Conservation (phyloP, 2,113 vertebrate genomes). For the Lagopus leucura region DNA sequence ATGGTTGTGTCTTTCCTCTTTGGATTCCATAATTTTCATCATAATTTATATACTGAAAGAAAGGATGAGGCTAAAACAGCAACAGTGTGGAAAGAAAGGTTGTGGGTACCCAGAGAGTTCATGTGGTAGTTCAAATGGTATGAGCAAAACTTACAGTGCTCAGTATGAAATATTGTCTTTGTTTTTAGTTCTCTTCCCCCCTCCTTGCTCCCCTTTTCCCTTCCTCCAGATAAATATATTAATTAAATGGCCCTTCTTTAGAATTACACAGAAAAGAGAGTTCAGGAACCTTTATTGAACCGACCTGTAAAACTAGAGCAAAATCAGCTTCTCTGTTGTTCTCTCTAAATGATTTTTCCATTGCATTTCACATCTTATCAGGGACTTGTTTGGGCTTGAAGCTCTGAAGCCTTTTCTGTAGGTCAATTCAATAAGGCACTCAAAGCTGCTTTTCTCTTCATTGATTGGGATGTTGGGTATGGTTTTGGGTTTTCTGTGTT, state of each 20-base stretch:
- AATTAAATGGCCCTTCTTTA: constrained; percentile 66
- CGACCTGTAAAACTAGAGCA: constrained; percentile 61
- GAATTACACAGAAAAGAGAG: constrained; percentile 57
- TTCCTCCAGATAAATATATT: constrained; percentile 59
- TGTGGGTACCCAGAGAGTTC: not conserved
- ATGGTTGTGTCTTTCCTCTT: constrained; percentile 8
- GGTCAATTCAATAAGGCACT: constrained; percentile 71
- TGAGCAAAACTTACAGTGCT: not conserved
- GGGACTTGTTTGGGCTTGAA: constrained; percentile 65
- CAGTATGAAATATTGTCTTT: constrained; percentile 1
- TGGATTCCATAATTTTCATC: not conserved
- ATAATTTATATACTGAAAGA: constrained; percentile 50
- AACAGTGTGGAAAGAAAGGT: not conserved
- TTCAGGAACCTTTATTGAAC: constrained; percentile 67
- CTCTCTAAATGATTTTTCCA: constrained; percentile 70
- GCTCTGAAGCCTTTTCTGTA: constrained; percentile 59
- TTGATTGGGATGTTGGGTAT: constrained; percentile 53
- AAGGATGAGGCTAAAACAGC: constrained; percentile 6
- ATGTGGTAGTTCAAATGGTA: not conserved
- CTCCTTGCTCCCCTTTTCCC: not conserved
- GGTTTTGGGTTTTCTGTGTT: not conserved
- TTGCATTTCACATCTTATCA: constrained; percentile 73
- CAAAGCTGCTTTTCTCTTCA: constrained; percentile 63
- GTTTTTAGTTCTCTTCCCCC: constrained; percentile 38
- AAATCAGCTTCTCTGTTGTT: constrained; percentile 70